Conservation (phyloP, 1,140 invertebrate species). For the Gryllus bimaculatus region DNA sequence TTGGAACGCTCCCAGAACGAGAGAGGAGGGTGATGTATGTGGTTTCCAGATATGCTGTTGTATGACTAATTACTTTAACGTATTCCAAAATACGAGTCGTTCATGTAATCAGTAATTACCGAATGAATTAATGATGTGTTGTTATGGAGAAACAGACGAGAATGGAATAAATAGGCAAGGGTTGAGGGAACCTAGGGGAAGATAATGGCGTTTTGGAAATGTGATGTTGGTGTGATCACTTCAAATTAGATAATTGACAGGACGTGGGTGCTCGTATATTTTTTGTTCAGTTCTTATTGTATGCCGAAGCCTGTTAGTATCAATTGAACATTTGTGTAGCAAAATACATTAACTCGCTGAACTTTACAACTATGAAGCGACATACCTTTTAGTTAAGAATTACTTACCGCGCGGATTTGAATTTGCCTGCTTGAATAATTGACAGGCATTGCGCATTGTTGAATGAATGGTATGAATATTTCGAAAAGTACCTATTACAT, state of each 20-base stretch:
- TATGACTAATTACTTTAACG: conserved; percentile 5
- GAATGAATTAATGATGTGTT: conserved; percentile 1
- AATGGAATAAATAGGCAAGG: background rate
- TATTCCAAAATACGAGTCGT: background rate
- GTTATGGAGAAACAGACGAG: background rate
- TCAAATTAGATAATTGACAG: background rate
- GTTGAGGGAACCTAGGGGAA: background rate
- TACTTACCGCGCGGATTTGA: background rate
- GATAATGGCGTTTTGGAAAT: background rate
- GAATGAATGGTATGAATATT: background rate
- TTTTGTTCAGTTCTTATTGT: background rate
- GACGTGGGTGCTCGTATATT: background rate
- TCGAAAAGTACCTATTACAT: background rate
- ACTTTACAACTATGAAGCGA: background rate
- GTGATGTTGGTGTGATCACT: background rate
- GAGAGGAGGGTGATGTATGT: background rate
- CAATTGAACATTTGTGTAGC: background rate
- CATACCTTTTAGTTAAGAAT: background rate
- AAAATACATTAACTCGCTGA: background rate
- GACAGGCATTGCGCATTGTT: background rate
- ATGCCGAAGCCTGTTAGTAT: background rate
- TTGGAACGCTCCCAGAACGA: background rate
- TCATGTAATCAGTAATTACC: conserved; percentile 5
- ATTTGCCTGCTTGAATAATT: background rate
- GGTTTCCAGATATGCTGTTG: background rate